A percentile compares a stretch with the other conserved stretches of the same genome.
Evolutionary conservation across 2,888 invertebrate genomes (phyloP).

Genomic region (Aphidius colemani): DNA sequence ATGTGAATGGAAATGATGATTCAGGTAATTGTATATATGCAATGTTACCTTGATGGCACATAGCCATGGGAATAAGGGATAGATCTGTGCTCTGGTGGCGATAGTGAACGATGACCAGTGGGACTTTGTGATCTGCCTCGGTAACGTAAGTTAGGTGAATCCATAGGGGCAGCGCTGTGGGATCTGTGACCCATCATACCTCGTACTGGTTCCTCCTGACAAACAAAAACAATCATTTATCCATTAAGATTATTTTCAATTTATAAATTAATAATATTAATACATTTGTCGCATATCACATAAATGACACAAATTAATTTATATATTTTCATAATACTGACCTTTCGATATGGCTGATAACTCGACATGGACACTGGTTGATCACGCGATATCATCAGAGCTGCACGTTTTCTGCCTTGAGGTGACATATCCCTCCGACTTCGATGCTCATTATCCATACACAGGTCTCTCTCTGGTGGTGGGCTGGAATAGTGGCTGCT

Average conservation of each 20-base stretch:
- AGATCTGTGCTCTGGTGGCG: conserved; percentile 75
- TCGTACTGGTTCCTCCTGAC: conserved; percentile 62
- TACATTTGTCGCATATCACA: background rate
- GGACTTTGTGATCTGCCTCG: conserved; percentile 82
- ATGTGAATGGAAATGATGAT: background rate
- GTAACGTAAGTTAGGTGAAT: conserved; percentile 65
- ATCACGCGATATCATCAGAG: conserved; percentile 70
- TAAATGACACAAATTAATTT: too few species aligned
- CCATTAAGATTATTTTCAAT: conserved; percentile 15
- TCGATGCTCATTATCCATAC: conserved; percentile 69
- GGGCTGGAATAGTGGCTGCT: conserved; percentile 60
- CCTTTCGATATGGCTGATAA: conserved; percentile 59
- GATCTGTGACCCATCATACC: conserved; percentile 72
- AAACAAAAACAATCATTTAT: conserved; percentile 34
- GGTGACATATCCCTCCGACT: conserved; percentile 86
- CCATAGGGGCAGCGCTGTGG: conserved; percentile 83
- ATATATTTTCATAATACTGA: conserved; percentile 37
- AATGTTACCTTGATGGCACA: conserved; percentile 62
- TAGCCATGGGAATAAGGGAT: conserved; percentile 69
- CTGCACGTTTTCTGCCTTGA: conserved; percentile 72
- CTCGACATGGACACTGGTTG: conserved; percentile 53
- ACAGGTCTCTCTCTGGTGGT: conserved; percentile 62
- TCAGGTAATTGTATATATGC: background rate
- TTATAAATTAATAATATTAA: background rate
- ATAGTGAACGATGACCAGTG: conserved; percentile 74